Percentiles rank a stretch among this genome's conserved stretches.
phyloP scores from a whole-genome alignment of 2,888 invertebrate genomes.

The Platerodrilus igneus region DNA sequence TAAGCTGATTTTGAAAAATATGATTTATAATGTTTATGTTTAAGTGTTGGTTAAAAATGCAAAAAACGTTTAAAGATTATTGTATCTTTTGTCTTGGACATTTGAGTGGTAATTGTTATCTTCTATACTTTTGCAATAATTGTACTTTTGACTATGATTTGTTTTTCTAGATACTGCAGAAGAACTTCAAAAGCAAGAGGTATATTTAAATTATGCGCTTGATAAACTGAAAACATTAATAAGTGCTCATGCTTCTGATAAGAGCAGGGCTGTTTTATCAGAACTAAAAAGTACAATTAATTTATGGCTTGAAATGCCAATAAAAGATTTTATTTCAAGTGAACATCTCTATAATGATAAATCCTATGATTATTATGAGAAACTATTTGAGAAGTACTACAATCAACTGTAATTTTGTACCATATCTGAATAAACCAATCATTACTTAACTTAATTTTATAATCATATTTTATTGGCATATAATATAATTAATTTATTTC shows the following conservation, averaged over 20 bases:
- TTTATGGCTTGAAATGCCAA: slow-evolving; percentile 21
- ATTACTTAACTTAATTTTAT: no score
- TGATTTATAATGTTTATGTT: no score
- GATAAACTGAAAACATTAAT: slow-evolving; percentile 13
- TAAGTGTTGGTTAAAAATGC: no score
- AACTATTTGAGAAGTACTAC: slow-evolving; percentile 18
- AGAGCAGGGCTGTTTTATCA: neutral
- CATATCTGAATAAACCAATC: no score
- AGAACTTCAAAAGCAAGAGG: slow-evolving; percentile 16
- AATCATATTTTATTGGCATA: no score
- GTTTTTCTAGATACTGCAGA: slow-evolving; percentile 14
- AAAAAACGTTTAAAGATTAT: no score
- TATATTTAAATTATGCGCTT: slow-evolving; percentile 6
- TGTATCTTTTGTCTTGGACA: no score
- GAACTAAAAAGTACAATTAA: slow-evolving; percentile 5
- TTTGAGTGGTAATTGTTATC: no score
- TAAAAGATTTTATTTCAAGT: slow-evolving; percentile 11
- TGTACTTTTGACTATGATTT: neutral
- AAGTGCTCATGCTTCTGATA: neutral
- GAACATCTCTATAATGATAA: slow-evolving; percentile 15
- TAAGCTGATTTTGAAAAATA: no score
- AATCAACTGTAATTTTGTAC: slow-evolving; percentile 14
- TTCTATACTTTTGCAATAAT: no score
- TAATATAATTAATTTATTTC: no score
- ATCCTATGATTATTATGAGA: slow-evolving; percentile 17